phyloP scores from a whole-genome alignment of 1,140 invertebrate genomes.

The Dufourea novaeangliae region DNA sequence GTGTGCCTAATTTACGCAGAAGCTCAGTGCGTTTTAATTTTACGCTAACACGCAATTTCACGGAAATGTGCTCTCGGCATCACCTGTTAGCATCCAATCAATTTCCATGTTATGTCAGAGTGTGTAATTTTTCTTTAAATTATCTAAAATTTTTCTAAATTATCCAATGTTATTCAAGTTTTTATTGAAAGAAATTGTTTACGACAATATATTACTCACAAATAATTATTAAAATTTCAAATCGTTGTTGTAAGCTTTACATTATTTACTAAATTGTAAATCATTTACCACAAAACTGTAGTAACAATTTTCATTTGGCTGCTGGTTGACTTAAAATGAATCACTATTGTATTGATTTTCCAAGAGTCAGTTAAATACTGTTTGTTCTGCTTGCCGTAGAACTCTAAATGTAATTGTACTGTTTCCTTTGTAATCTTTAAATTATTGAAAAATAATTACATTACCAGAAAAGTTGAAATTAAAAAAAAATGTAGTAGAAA shows the following conservation, averaged over 20 bases:
- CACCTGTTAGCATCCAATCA: slow-evolving; percentile 36
- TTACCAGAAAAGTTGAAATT: too few relatives aligned
- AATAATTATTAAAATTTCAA: slow-evolving; percentile 12
- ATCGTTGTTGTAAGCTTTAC: background rate
- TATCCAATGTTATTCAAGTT: background rate
- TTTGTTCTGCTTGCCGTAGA: too few relatives aligned
- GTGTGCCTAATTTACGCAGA: background rate
- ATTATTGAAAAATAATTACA: background rate
- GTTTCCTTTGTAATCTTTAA: too few relatives aligned
- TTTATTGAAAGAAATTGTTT: slow-evolving; percentile 21
- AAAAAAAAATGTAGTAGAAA: too few relatives aligned
- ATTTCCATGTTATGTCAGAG: background rate
- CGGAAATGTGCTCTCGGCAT: slow-evolving; percentile 7
- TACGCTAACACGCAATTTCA: slow-evolving; percentile 12
- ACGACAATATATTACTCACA: slow-evolving; percentile 36
- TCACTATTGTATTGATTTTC: background rate
- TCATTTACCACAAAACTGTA: too few relatives aligned
- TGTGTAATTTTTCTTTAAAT: slow-evolving; percentile 27
- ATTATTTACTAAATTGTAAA: background rate
- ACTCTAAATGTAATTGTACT: too few relatives aligned
- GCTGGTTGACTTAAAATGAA: too few relatives aligned
- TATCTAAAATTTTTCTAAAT: slow-evolving; percentile 17
- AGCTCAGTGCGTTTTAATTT: slow-evolving; percentile 4
- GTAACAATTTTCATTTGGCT: too few relatives aligned
- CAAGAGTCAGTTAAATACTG: too few relatives aligned